These are phyloP conservation scores for Drosophila littoralis DNA, from an alignment of 1,140 invertebrate species.

Conservation along the genomic window DNA sequence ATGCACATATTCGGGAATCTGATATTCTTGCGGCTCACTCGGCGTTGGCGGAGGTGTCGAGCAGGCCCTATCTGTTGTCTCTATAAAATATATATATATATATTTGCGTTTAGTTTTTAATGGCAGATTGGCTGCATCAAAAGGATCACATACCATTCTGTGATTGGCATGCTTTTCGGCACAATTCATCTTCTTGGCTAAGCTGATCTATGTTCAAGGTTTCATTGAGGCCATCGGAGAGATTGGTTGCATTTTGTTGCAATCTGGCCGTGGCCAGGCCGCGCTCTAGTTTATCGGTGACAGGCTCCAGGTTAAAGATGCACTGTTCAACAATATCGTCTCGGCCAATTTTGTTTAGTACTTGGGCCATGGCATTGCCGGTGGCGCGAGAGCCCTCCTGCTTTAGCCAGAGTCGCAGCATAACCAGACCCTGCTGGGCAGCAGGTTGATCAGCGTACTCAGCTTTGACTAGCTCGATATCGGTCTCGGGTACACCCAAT, in stretches of 20 bases:
- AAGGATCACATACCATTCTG: slow-evolving; percentile 6
- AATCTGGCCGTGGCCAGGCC: slow-evolving; percentile 87
- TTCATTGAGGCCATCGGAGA: slow-evolving; percentile 25
- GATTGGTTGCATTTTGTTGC: background rate
- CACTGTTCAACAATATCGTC: slow-evolving; percentile 91
- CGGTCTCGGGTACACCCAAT: slow-evolving; percentile 92
- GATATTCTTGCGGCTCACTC: background rate
- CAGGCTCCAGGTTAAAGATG: slow-evolving; percentile 91
- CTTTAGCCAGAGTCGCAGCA: slow-evolving; percentile 91
- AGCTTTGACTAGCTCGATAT: slow-evolving; percentile 93
- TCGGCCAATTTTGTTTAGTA: slow-evolving; percentile 92
- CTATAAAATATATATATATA: background rate
- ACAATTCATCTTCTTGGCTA: background rate
- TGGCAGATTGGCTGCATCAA: too few species aligned
- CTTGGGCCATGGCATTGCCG: slow-evolving; percentile 92
- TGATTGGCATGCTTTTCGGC: background rate
- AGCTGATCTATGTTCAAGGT: slow-evolving; percentile 19
- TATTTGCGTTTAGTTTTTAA: background rate
- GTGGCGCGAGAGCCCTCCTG: slow-evolving; percentile 86
- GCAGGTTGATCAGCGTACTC: slow-evolving; percentile 90
- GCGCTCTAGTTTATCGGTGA: slow-evolving; percentile 92
- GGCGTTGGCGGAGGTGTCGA: background rate
- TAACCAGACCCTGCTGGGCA: slow-evolving; percentile 94
- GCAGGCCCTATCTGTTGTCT: background rate
- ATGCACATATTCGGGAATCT: background rate